These are phyloP conservation scores for Uloborus plumipes DNA, from an alignment of 2,888 invertebrate genomes.

Conservation along the genomic window DNA sequence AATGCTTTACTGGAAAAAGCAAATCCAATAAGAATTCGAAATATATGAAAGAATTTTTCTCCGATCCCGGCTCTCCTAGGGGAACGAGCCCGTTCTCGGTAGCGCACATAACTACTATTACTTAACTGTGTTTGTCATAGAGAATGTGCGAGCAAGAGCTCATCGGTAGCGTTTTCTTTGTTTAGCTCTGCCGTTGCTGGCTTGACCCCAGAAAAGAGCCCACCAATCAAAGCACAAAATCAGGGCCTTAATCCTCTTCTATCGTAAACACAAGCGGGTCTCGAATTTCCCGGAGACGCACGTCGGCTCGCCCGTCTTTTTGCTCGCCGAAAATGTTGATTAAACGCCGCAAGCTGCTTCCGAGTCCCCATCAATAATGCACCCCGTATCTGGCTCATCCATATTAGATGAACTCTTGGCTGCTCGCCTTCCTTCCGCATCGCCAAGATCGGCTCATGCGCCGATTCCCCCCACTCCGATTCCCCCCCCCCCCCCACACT, in stretches of 20 bases:
- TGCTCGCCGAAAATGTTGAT: slow-evolving; percentile 64
- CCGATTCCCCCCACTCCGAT: slow-evolving; percentile 18
- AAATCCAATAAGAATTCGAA: slow-evolving; percentile 50
- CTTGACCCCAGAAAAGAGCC: slow-evolving; percentile 59
- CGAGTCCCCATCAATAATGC: slow-evolving; percentile 63
- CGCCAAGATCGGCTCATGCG: background rate
- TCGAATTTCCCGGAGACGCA: slow-evolving; percentile 41
- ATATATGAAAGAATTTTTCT: slow-evolving; percentile 46
- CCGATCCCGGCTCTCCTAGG: slow-evolving; percentile 22
- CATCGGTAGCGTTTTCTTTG: slow-evolving; percentile 60
- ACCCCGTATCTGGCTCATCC: slow-evolving; percentile 54
- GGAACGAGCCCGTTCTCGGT: slow-evolving; percentile 16
- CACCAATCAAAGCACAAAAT: slow-evolving; percentile 62
- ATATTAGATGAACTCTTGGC: slow-evolving; percentile 50
- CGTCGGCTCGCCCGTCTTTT: slow-evolving; percentile 56
- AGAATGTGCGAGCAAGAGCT: slow-evolving; percentile 26
- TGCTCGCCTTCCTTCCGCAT: background rate
- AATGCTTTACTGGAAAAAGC: slow-evolving; percentile 46
- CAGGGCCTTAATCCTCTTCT: slow-evolving; percentile 60
- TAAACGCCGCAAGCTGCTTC: slow-evolving; percentile 63
- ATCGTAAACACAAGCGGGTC: slow-evolving; percentile 59
- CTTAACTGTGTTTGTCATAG: slow-evolving; percentile 64
- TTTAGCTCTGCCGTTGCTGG: slow-evolving; percentile 47
- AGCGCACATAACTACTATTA: slow-evolving; percentile 61
- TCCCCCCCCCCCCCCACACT: slow-evolving; percentile 14